A percentile compares a stretch with the other conserved stretches of the same genome.
These are phyloP conservation scores for Notospermus geniculatus DNA, from an alignment of 1,140 invertebrate species.

Conservation along the genomic window DNA sequence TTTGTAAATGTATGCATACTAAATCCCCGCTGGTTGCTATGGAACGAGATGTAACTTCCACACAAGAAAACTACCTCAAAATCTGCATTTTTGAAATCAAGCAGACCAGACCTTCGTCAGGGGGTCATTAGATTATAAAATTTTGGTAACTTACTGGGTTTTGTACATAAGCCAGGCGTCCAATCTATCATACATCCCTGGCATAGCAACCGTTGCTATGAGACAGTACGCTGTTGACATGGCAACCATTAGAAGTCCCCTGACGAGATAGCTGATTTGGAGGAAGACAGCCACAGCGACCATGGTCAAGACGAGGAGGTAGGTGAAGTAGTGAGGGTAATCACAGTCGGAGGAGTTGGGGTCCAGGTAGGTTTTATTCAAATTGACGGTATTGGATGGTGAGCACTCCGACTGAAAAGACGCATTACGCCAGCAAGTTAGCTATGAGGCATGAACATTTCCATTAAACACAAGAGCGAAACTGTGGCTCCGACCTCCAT, in stretches of 20 bases:
- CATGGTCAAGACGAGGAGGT: constrained; percentile 69
- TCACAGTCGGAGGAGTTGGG: constrained; percentile 16
- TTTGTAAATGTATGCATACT: no score
- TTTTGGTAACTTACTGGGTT: neutral
- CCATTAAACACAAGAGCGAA: no score
- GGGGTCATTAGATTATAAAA: no score
- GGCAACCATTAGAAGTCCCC: constrained; percentile 64
- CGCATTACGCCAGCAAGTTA: neutral
- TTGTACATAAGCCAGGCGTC: constrained; percentile 13
- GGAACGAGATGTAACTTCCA: no score
- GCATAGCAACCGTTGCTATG: constrained; percentile 64
- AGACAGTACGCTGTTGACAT: constrained; percentile 64
- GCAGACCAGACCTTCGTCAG: no score
- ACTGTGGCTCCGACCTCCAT: no score
- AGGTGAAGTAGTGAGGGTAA: constrained; percentile 73
- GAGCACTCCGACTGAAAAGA: neutral
- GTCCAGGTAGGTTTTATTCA: constrained; percentile 19
- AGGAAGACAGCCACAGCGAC: constrained; percentile 71
- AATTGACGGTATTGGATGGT: constrained; percentile 29
- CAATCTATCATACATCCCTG: constrained; percentile 56
- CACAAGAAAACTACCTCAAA: no score
- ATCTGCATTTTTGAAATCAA: no score
- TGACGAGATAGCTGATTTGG: constrained; percentile 69
- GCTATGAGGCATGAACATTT: neutral
- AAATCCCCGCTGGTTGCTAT: no score